A percentile compares a stretch with the other conserved stretches of the same genome.
Conservation (phyloP, 1,140 invertebrate species). For the Paraescarpia echinospica region DNA sequence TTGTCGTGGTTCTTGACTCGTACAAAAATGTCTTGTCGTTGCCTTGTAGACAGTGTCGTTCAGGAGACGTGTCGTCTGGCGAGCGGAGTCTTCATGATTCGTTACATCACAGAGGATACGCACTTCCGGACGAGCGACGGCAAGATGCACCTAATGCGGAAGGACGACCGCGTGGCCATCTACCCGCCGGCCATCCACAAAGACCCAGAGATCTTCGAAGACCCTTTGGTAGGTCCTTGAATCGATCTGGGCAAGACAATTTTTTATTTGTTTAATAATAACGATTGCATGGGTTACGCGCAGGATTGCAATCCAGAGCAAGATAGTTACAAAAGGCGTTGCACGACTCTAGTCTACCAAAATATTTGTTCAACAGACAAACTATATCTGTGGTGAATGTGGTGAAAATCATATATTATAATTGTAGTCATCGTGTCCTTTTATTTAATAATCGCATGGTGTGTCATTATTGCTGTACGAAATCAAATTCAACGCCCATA, state of each 20-base stretch:
- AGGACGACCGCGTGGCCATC: slow-evolving; percentile 55
- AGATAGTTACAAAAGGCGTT: neutral
- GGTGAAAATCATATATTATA: neutral
- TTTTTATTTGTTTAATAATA: neutral
- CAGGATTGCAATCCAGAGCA: neutral
- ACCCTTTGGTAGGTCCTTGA: slow-evolving; percentile 45
- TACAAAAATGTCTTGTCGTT: neutral
- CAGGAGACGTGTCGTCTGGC: slow-evolving; percentile 50
- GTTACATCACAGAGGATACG: slow-evolving; percentile 49
- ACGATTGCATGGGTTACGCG: neutral
- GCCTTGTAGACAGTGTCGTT: slow-evolving; percentile 51
- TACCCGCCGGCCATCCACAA: slow-evolving; percentile 58
- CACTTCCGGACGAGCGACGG: slow-evolving; percentile 44
- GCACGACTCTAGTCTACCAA: neutral
- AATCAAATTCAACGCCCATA: neutral
- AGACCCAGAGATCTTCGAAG: slow-evolving; percentile 56
- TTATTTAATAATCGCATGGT: neutral
- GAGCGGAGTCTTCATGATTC: slow-evolving; percentile 58
- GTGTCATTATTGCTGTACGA: neutral
- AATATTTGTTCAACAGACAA: neutral
- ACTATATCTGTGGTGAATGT: neutral
- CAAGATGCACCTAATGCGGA: slow-evolving; percentile 40
- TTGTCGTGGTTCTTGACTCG: too few relatives aligned
- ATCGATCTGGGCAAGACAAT: neutral
- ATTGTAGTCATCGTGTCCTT: neutral